phyloP scores from a whole-genome alignment of 2,113 vertebrate species.

The Panurus biarmicus region DNA sequence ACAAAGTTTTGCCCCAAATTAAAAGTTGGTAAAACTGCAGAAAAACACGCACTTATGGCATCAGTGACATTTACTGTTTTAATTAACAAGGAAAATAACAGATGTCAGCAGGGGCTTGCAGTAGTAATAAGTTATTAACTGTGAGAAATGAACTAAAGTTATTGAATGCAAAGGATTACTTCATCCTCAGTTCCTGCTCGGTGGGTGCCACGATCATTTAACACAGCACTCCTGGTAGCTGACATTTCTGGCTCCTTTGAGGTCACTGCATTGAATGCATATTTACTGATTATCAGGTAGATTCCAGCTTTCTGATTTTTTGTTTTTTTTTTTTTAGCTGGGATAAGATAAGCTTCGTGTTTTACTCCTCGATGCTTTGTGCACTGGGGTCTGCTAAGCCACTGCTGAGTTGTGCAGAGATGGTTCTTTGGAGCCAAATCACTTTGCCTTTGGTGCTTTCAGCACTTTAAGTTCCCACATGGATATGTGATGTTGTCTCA shows the following conservation, averaged over 20 bases:
- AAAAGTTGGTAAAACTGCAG: background rate
- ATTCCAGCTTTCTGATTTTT: background rate
- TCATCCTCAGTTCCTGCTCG: background rate
- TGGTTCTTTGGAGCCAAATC: background rate
- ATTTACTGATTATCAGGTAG: background rate
- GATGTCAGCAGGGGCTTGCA: background rate
- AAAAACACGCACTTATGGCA: background rate
- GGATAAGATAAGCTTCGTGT: background rate
- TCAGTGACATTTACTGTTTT: background rate
- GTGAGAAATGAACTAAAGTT: background rate
- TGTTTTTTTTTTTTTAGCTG: background rate
- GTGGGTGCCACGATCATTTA: background rate
- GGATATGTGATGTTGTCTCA: background rate
- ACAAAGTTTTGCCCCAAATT: background rate
- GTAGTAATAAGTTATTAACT: background rate
- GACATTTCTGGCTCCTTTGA: background rate
- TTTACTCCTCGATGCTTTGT: background rate
- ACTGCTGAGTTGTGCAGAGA: background rate
- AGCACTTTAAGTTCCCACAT: background rate
- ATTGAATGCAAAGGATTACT: background rate
- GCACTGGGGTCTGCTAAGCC: background rate
- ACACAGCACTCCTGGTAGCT: background rate
- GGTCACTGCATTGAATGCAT: background rate
- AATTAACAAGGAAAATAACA: background rate
- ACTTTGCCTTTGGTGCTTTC: background rate